Base-by-base conservation (phyloP, 1,140 invertebrate species). In the Asobara japonica region DNA sequence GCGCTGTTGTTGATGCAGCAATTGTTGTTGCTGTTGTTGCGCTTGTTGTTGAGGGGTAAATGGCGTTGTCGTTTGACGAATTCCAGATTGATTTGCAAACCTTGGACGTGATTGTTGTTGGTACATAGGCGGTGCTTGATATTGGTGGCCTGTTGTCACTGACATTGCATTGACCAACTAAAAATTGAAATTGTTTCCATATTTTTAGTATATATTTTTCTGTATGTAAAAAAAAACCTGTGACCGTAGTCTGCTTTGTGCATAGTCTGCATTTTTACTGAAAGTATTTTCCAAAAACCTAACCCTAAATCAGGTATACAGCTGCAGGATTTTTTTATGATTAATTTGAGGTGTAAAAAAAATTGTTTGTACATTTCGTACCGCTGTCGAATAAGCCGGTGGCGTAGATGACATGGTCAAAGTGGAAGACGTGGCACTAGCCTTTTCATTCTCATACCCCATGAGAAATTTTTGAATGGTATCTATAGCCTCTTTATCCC, bases 401-500 rank as follows among this genome's bases (percentile, higher is more conserved):
- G 91, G 91, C 20, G 90, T 90, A 76, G 89, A 90, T 70, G 89
- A 83, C 72, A 90, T 81, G 20, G 89, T 85, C 74, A 89, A 88
- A 33, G 90, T 89, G 77, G 91, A 92, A 77, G 92, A 91, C 65
- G 90, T 89, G 56, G 92, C 89, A 83, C 89, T 91, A 71, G 91
- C 90, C 25, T 56, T 56, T 62, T 85, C 91, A 82, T 91, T 93
- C 83, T 92, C 91, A 77, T 89, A 93, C 77, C 93, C 93, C 95
- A 97, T 97, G 70, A 98, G 88, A 80, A 94, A 94, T 83, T 95
- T 93, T 79, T 96, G 94, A 80, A 98, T 98, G 8, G 92, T 94
- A 80, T 93, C 94, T 65, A 98, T 97, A 8, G 25, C 29, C 16
- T 94, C 96, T 85, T 93, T 91, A 82, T 92, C 93, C 78, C 96